Evolutionary conservation across 2,113 vertebrate genomes (phyloP).

Genomic region (Butorides virescens): DNA sequence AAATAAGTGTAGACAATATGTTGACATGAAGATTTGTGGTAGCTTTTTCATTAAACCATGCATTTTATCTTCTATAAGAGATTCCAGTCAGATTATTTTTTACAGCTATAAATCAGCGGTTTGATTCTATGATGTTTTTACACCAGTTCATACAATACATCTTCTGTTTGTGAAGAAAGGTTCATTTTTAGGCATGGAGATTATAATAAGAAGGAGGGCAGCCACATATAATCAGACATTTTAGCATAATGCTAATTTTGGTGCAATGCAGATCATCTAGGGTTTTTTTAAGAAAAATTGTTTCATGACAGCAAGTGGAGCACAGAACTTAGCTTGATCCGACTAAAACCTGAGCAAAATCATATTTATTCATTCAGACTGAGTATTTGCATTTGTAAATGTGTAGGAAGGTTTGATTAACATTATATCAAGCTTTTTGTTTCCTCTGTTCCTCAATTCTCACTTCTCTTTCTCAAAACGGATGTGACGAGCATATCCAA

Average conservation of each 20-base stretch:
- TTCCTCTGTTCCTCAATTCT: background rate
- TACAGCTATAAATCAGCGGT: background rate
- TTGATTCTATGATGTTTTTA: background rate
- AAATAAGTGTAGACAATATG: background rate
- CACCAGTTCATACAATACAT: background rate
- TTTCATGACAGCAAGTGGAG: background rate
- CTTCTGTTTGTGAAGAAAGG: background rate
- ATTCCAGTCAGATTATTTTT: background rate
- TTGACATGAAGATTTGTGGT: background rate
- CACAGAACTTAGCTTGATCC: background rate
- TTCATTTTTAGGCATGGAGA: background rate
- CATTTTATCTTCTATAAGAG: background rate
- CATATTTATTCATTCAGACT: background rate
- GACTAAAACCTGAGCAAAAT: background rate
- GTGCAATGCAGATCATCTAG: background rate
- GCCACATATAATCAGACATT: background rate
- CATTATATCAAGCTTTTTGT: background rate
- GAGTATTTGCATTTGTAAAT: background rate
- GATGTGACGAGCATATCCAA: background rate
- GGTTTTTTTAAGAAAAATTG: background rate
- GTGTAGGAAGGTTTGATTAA: background rate
- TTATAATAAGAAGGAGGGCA: background rate
- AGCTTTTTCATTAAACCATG: background rate
- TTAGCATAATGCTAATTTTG: background rate
- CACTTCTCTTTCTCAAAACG: background rate